A percentile compares a stretch with the other conserved stretches of the same genome.
These are phyloP conservation scores for Enteromius mattozi DNA, from an alignment of 2,797 vertebrate genomes.

Conservation along the genomic window DNA sequence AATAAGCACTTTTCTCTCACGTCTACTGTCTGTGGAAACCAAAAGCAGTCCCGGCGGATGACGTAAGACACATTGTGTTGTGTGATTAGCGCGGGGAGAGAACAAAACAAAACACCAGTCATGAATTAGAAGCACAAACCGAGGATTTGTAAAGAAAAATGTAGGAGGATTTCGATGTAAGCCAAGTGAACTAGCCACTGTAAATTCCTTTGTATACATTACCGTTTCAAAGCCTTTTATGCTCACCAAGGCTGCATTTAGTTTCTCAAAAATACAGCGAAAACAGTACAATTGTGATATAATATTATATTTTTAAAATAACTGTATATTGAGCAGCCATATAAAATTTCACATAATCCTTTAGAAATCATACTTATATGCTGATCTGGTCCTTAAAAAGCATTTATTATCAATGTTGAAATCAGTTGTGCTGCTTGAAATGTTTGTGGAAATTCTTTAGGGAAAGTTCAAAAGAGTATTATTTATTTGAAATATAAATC, in stretches of 20 bases:
- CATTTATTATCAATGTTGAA: neutral
- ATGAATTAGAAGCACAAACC: no score
- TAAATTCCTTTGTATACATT: neutral
- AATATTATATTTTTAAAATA: neutral
- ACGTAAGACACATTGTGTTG: no score
- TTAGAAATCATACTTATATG: neutral
- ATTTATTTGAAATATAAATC: neutral
- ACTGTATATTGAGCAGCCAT: neutral
- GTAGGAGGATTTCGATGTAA: no score
- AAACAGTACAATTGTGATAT: neutral
- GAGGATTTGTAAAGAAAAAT: no score
- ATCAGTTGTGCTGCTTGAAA: neutral
- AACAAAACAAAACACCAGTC: no score
- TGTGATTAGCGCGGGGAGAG: no score
- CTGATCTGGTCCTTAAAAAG: neutral
- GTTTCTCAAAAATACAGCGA: neutral
- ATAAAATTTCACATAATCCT: neutral
- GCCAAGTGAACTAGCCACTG: neutral
- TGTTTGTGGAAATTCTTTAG: neutral
- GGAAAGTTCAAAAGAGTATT: neutral
- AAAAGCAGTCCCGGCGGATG: no score
- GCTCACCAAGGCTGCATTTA: neutral
- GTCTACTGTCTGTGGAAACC: no score
- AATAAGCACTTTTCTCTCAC: no score
- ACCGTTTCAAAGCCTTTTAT: neutral